Base-by-base conservation (phyloP, 2,888 invertebrate genomes). In the Aphidoletes aphidimyza region DNA sequence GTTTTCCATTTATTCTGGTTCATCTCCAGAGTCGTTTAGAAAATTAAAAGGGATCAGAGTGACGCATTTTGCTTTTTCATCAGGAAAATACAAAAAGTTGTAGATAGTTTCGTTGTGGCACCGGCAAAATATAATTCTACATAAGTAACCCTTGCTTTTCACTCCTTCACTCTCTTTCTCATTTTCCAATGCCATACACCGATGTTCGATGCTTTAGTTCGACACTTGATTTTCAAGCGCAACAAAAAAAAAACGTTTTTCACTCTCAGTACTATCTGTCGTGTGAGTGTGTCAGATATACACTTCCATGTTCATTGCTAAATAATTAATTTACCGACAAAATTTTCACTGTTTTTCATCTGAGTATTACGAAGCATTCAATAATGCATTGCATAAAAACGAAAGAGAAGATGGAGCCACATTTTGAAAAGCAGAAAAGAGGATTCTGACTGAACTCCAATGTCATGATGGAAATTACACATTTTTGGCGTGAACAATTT, bases 11-110 rank as follows among this genome's bases (percentile, higher is more conserved):
- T 37, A 37, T n/a, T 36, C 19, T 78, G 36, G 36, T 81, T 81
- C 22, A 37, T 81, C 81, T 36, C 81, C 37, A n/a, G 34, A 30
- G 34, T 69, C 69, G 30, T 69, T 69, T 69, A 30, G 69, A 81
- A 81, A 81, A 81, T 81, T 81, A 81, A 81, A 81, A 81, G 81
- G 81, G 81, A 37, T 81, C 81, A 37, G 37, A 37, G 36, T 37
- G 81, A 81, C 81, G 37, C 37, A 81, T 81, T 37, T 81, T 37
- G 8, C 37, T 37, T 1, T 37, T n/a, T n/a, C n/a, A n/a, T n/a
- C n/a, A n/a, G n/a, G 54, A 3, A 54, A 22, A 54, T 54, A 1
- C 81, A 37, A 81, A n/a, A 37, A 81, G 81, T 81, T 81, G 36
- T n/a, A 37, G 37, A 81, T 81, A 37, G 36, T 37, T 81, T 81